These are phyloP conservation scores for Lithophane socia DNA, from an alignment of 2,888 invertebrate species.

Conservation along the genomic window DNA sequence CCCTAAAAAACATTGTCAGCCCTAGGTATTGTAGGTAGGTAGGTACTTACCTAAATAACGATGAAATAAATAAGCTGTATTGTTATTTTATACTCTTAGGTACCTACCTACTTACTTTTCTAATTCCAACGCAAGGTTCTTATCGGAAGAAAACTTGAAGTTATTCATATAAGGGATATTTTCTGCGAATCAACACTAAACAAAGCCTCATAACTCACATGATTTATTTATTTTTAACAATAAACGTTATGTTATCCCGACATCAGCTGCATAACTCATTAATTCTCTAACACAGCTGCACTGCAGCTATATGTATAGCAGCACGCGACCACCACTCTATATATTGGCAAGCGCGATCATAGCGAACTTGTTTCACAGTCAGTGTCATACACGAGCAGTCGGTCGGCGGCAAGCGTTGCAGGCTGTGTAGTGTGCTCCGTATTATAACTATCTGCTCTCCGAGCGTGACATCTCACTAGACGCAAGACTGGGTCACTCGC, in stretches of 20 bases:
- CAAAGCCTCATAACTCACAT: slow-evolving; percentile 30
- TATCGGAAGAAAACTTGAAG: background rate
- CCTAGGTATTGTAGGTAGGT: background rate
- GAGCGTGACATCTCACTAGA: slow-evolving; percentile 35
- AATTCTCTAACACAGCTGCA: slow-evolving; percentile 29
- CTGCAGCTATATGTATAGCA: slow-evolving; percentile 6
- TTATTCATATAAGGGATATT: slow-evolving; percentile 19
- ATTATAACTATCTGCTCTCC: slow-evolving; percentile 23
- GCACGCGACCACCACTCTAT: slow-evolving; percentile 34
- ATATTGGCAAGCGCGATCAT: slow-evolving; percentile 42
- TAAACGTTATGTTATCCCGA: slow-evolving; percentile 33
- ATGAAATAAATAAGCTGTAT: background rate
- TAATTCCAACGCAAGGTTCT: background rate
- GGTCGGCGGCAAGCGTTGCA: slow-evolving; percentile 23
- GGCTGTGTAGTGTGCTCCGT: slow-evolving; percentile 24
- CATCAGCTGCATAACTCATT: slow-evolving; percentile 56
- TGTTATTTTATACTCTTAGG: background rate
- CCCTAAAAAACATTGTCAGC: background rate
- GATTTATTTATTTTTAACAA: slow-evolving; percentile 27
- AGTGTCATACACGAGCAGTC: slow-evolving; percentile 34
- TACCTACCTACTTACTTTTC: background rate
- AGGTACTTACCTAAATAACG: background rate
- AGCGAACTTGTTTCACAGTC: slow-evolving; percentile 40
- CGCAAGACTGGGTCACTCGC: slow-evolving; percentile 26
- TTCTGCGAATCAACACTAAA: slow-evolving; percentile 36